Conservation (phyloP, 2,797 vertebrate species). For the Hemitrygon akajei region DNA sequence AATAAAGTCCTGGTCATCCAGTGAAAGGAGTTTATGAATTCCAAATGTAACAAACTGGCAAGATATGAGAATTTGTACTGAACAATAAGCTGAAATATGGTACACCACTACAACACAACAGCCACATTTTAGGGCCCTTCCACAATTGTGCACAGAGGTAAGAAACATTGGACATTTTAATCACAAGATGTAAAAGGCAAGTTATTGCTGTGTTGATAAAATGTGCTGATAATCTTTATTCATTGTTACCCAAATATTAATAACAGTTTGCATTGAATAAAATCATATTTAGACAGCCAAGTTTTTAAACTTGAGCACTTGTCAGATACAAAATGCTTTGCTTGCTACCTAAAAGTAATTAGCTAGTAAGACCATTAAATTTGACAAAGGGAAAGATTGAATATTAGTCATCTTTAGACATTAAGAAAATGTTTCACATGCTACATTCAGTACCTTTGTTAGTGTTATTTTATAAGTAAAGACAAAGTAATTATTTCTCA, state of each 20-base stretch:
- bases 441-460: background rate
- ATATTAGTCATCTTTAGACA: background rate
- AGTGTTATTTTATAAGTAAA: background rate
- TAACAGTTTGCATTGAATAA: background rate
- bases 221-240: background rate
- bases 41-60: no score
- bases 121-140: no score
- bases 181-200: no score
- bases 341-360: background rate
- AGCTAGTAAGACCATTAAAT: background rate
- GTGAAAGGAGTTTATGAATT: no score
- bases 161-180: no score
- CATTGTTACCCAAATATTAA: background rate
- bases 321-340: background rate
- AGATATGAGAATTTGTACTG: no score
- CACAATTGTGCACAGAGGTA: no score
- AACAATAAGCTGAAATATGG: no score
- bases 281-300: background rate
- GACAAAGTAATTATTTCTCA: background rate
- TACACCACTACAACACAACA: no score
- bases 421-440: background rate
- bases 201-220: no score
- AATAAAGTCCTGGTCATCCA: no score
- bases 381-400: background rate
- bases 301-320: background rate